A percentile compares a stretch with the other conserved stretches of the same genome.
Conservation (phyloP, 2,113 vertebrate genomes). For the Gymnobelideus leadbeateri region DNA sequence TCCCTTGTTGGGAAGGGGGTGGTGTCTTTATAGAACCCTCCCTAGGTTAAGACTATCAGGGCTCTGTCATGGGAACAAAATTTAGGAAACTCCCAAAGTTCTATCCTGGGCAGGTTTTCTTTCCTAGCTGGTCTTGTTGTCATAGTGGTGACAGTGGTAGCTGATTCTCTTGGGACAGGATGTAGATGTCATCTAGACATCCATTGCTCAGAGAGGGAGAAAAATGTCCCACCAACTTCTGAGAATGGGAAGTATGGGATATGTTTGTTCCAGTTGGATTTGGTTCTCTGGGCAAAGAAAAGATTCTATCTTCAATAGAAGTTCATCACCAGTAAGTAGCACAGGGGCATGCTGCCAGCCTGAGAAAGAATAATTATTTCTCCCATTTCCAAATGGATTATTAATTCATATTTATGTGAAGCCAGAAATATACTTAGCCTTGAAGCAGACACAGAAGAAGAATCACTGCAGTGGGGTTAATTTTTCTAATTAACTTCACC, state of each 20-base stretch:
- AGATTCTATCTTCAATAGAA: slow-evolving; percentile 39
- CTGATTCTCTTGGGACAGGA: slow-evolving; percentile 55
- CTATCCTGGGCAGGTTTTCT: background rate
- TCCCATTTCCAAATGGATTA: slow-evolving; percentile 66
- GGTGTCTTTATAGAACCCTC: background rate
- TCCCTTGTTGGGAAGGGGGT: background rate
- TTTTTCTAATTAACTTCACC: slow-evolving; percentile 56
- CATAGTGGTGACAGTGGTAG: background rate
- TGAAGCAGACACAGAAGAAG: slow-evolving; percentile 8
- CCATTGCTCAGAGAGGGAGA: slow-evolving; percentile 43
- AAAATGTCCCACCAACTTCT: slow-evolving; percentile 48
- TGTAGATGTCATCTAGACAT: slow-evolving; percentile 5
- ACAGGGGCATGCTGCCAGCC: slow-evolving; percentile 58
- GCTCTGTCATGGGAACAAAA: background rate
- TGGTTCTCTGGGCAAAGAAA: slow-evolving; percentile 56
- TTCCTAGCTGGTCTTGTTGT: background rate
- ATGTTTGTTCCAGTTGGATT: slow-evolving; percentile 63
- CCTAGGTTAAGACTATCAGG: background rate
- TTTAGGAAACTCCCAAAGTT: background rate
- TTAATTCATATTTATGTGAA: slow-evolving; percentile 74
- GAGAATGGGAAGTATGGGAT: background rate
- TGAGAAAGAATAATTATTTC: slow-evolving; percentile 64
- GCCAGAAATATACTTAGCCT: slow-evolving; percentile 27
- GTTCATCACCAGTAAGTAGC: slow-evolving; percentile 47
- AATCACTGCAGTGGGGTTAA: slow-evolving; percentile 52